phyloP scores from a whole-genome alignment of 2,113 vertebrate genomes.

The Strix aluco region DNA sequence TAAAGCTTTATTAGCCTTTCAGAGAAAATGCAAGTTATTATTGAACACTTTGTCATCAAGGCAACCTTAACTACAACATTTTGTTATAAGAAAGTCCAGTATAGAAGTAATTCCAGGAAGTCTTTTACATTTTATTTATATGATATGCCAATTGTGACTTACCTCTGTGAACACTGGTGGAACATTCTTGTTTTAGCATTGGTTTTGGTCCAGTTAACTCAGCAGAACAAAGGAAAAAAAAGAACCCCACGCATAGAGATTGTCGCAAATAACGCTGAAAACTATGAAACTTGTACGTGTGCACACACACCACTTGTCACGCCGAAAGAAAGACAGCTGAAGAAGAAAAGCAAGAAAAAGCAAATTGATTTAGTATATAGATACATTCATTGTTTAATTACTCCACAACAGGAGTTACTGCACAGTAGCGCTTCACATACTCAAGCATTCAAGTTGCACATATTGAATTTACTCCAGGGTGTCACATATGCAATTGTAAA shows the following conservation, averaged over 20 bases:
- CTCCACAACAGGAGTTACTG: neutral
- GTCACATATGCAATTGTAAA: neutral
- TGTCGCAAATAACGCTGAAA: neutral
- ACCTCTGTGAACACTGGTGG: neutral
- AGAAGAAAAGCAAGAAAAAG: neutral
- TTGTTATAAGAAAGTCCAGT: neutral
- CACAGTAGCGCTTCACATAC: neutral
- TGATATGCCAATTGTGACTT: fast-evolving
- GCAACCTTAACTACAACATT: neutral
- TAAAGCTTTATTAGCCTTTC: constrained; percentile 10
- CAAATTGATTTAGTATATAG: neutral
- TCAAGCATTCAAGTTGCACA: neutral
- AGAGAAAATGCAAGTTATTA: neutral
- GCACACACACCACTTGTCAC: neutral
- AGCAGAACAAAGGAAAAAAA: neutral
- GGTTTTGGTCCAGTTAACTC: neutral
- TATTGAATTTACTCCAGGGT: neutral
- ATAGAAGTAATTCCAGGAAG: neutral
- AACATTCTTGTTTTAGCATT: neutral
- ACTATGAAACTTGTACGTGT: fast-evolving
- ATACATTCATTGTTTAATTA: neutral
- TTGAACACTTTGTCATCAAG: neutral
- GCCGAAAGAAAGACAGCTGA: neutral
- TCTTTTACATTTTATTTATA: neutral
- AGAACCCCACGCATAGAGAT: neutral